phyloP scores from a whole-genome alignment of 2,797 vertebrate genomes.

The Sternotherus odoratus region DNA sequence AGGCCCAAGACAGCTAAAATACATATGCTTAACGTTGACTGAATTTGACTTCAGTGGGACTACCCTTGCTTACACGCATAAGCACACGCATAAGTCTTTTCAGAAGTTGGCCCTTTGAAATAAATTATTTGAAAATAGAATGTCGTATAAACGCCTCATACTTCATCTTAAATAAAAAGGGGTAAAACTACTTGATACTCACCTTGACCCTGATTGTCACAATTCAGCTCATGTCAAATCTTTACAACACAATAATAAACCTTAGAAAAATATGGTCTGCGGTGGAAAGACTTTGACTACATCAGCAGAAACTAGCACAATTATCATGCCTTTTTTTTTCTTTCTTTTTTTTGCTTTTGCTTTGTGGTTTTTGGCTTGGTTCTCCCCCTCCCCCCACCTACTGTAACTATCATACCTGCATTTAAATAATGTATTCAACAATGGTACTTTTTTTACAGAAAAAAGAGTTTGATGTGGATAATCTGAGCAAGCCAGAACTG shows the following conservation, averaged over 20 bases:
- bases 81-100: neutral
- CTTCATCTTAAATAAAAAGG: neutral
- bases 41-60: neutral
- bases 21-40: neutral
- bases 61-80: neutral
- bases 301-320: neutral
- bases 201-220: neutral
- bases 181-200: neutral
- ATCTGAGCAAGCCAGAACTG: slow-evolving; percentile 93
- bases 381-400: neutral
- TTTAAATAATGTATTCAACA: slow-evolving; percentile 22
- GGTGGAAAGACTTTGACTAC: neutral
- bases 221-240: neutral
- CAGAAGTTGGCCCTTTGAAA: neutral
- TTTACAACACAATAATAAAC: neutral
- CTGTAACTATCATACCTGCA: neutral
- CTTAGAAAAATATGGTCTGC: neutral
- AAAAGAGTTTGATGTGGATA: slow-evolving; percentile 97
- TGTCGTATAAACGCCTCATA: neutral
- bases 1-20: neutral
- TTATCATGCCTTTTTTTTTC: neutral
- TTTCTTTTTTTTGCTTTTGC: neutral
- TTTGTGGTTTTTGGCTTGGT: accelerated
- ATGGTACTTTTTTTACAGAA: slow-evolving; percentile 84
- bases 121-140: neutral